phyloP scores from a whole-genome alignment of 2,113 vertebrate genomes.

The Tympanuchus pallidicinctus region DNA sequence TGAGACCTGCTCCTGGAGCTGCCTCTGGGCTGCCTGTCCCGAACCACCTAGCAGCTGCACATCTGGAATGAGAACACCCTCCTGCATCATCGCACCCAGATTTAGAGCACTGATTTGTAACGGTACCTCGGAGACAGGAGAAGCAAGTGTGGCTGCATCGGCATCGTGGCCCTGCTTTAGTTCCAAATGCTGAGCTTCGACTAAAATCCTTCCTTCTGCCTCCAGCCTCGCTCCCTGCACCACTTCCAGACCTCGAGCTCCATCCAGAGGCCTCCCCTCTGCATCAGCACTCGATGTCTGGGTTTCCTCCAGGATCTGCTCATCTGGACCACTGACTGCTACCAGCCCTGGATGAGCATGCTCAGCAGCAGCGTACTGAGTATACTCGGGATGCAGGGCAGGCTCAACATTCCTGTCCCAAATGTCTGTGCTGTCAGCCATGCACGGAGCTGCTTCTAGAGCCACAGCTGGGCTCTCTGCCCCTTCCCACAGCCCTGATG shows the following conservation, averaged over 20 bases:
- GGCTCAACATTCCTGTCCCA: not conserved
- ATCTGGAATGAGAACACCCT: slow-evolving; percentile 63
- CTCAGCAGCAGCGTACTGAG: not conserved
- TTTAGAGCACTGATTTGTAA: not conserved
- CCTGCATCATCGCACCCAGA: not conserved
- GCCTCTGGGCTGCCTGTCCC: not conserved
- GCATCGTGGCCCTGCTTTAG: not conserved
- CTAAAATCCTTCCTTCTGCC: rapidly evolving
- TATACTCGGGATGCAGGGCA: not conserved
- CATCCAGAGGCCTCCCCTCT: not conserved
- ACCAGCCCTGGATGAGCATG: not conserved
- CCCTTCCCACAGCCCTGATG: not conserved
- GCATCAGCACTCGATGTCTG: not conserved
- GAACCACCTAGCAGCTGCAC: not conserved
- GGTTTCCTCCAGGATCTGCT: not conserved
- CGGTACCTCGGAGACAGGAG: rapidly evolving
- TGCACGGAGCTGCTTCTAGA: not conserved
- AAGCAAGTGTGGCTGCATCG: rapidly evolving
- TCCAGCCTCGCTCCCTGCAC: not conserved
- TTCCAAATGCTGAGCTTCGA: not conserved
- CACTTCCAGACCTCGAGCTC: not conserved
- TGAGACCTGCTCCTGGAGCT: slow-evolving; percentile 23
- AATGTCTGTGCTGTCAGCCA: rapidly evolving
- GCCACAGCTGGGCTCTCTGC: not conserved
- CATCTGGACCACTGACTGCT: not conserved